phyloP scores from a whole-genome alignment of 2,797 vertebrate genomes.

The Sciurus carolinensis region DNA sequence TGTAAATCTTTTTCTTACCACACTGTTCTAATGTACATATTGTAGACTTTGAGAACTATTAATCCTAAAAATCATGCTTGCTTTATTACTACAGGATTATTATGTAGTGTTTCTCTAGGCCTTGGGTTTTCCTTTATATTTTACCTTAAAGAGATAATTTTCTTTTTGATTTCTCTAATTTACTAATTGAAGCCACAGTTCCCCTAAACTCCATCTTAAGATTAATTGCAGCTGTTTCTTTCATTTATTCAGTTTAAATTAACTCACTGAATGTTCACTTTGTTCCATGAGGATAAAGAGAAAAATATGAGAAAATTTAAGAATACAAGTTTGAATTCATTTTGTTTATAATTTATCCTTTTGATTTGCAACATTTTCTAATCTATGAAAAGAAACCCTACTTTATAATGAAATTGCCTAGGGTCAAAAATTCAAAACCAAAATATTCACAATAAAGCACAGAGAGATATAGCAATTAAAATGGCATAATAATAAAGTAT shows the following conservation, averaged over 20 bases:
- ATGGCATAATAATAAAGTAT: slow-evolving; percentile 74
- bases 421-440: slow-evolving; percentile 74
- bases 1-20: not conserved
- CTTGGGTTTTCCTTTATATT: not conserved
- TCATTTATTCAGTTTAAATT: slow-evolving; percentile 60
- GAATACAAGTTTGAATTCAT: slow-evolving; percentile 33
- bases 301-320: slow-evolving; percentile 58
- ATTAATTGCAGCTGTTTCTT: slow-evolving; percentile 14
- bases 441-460: slow-evolving; percentile 75
- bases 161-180: slow-evolving; percentile 14
- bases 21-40: not conserved
- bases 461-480: slow-evolving; percentile 79
- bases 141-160: slow-evolving; percentile 32
- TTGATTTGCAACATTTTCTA: slow-evolving; percentile 73
- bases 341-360: slow-evolving; percentile 77
- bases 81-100: not conserved
- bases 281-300: slow-evolving; percentile 49
- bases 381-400: slow-evolving; percentile 59
- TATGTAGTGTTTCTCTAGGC: not conserved
- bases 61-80: not conserved
- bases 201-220: not conserved
- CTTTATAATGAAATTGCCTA: slow-evolving; percentile 78
- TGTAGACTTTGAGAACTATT: not conserved
- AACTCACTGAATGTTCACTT: slow-evolving; percentile 23
- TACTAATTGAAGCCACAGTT: not conserved